These are phyloP conservation scores for Oeneis ivallda DNA, from an alignment of 2,888 invertebrate genomes.

Conservation along the genomic window DNA sequence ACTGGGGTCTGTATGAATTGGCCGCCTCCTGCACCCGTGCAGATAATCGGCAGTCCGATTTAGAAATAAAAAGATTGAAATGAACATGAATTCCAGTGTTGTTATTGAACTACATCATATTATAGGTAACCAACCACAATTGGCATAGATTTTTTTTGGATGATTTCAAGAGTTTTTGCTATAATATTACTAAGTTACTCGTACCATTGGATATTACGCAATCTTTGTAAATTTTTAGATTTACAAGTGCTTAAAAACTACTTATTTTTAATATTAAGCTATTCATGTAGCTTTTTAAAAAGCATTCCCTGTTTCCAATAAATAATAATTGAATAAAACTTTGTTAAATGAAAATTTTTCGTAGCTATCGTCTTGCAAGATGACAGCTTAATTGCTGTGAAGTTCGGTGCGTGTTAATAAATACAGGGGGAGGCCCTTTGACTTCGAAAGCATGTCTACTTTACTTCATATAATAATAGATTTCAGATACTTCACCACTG, in stretches of 20 bases:
- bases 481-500: not conserved
- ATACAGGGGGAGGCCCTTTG: conserved; percentile 28
- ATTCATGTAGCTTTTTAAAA: conserved; percentile 36
- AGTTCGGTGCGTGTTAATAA: conserved; percentile 34
- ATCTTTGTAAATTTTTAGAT: too few relatives aligned
- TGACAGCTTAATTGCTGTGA: conserved; percentile 35
- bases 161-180: too few relatives aligned
- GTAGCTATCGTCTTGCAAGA: conserved; percentile 25
- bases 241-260: too few relatives aligned
- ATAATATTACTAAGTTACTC: too few relatives aligned
- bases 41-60: conserved; percentile 56
- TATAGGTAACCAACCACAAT: too few relatives aligned
- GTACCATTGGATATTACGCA: too few relatives aligned
- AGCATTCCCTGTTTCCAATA: conserved; percentile 6
- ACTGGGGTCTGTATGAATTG: conserved; percentile 49
- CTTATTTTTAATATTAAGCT: not conserved
- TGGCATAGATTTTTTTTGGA: too few relatives aligned
- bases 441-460: conserved; percentile 24
- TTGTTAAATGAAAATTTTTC: conserved; percentile 26
- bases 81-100: not conserved
- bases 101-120: not conserved
- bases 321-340: conserved; percentile 26
- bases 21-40: conserved; percentile 52
- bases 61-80: conserved; percentile 20
- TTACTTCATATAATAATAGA: conserved; percentile 9